Base-by-base conservation (phyloP, 2,113 vertebrate genomes). In the Apteryx mantelli region DNA sequence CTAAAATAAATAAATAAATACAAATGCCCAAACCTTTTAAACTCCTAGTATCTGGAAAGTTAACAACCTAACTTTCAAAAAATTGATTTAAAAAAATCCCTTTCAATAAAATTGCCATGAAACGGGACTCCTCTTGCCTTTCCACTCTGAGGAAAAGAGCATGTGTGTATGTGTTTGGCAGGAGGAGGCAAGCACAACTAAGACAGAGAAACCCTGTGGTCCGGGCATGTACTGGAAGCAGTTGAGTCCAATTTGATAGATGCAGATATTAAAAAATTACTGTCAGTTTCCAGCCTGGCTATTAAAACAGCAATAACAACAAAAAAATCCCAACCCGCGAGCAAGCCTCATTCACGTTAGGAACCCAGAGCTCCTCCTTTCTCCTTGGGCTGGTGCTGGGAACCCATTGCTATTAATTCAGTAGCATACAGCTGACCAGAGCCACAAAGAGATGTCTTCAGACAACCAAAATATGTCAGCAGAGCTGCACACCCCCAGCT, bases 1-100 rank as follows among this genome's bases (percentile, higher is more conserved):
- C 5, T 69, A 26, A 89, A 91, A 89, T 89, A 95, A 95, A 94
- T 82, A 88, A 92, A 88, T 90, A 94, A 95, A 81, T 44, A 80
- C 8, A 76, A 71, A 73, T 76, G 7, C 22, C 30, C 21, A 65
- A 91, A 53, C 15, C 61, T 77, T 76, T 94, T 92, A 96, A 93
- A 90, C 26, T 90, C 71, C 61, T 85, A 94, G 61, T 65, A 83
- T 63, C 74, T 93, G 38, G 32, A 65, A 78, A 91, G n/a, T 85
- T 94, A 90, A 86, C 42, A 60, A 50, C 13, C 5, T 74, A 46
- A 56, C 19, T 26, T 65, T 86, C 42, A 46, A 85, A 78, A 88
- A 90, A 87, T 11, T 26, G 46, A 17, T 74, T 34, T 28, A 68
- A 46, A 82, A 66, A 7, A 46, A 24, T 2, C 25, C 28, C 8